Evolutionary conservation across 2,888 invertebrate genomes (phyloP).

Genomic region (Acrobasis suavella): DNA sequence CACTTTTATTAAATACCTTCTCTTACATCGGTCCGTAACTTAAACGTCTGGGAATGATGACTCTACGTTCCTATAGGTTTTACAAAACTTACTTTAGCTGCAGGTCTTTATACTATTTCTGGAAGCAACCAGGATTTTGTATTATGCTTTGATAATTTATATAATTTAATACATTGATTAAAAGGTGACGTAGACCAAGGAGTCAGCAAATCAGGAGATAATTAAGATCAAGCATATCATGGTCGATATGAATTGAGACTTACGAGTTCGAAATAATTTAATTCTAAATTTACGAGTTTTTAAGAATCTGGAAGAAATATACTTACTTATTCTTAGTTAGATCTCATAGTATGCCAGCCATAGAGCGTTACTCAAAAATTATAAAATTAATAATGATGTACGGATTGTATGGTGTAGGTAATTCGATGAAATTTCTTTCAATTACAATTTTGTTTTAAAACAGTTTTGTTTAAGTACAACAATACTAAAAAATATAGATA

Average conservation of each 20-base stretch:
- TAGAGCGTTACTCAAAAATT: too few species aligned
- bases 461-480: too few species aligned
- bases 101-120: slow-evolving; percentile 19
- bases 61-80: slow-evolving; percentile 21
- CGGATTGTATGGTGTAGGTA: too few species aligned
- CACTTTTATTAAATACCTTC: slow-evolving; percentile 34
- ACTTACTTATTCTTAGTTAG: too few species aligned
- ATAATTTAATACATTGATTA: slow-evolving; percentile 17
- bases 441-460: too few species aligned
- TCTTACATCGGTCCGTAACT: slow-evolving; percentile 28
- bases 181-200: not conserved
- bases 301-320: too few species aligned
- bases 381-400: too few species aligned
- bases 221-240: not conserved
- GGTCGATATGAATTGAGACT: not conserved
- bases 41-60: slow-evolving; percentile 30
- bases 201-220: slow-evolving; percentile 12
- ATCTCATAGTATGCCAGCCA: too few species aligned
- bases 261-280: too few species aligned
- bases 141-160: slow-evolving; percentile 17
- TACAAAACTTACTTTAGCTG: slow-evolving; percentile 21
- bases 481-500: too few species aligned
- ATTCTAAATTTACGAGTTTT: too few species aligned
- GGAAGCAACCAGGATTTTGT: slow-evolving; percentile 25
- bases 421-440: too few species aligned